A percentile compares a stretch with the other conserved stretches of the same genome.
Conservation (phyloP, 2,888 invertebrate species). For the Aricia artaxerxes region DNA sequence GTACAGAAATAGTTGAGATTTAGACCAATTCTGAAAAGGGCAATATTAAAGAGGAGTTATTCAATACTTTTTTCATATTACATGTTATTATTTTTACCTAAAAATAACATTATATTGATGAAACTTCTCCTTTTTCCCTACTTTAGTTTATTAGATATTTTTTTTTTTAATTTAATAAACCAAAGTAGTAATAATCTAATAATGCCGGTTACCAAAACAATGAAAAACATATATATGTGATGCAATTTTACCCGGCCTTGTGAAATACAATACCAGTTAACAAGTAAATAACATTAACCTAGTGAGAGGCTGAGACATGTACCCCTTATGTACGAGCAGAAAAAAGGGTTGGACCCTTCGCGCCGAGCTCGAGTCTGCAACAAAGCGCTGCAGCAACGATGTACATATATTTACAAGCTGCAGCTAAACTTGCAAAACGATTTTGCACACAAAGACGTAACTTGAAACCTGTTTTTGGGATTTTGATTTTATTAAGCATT, state of each 20-base stretch:
- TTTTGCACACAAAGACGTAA: conserved; percentile 45
- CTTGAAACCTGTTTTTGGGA: conserved; percentile 41
- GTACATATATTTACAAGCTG: conserved; percentile 46
- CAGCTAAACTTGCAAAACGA: conserved; percentile 43
- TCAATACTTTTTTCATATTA: no score
- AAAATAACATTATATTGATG: no score
- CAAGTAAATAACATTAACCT: conserved; percentile 22
- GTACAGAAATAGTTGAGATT: no score
- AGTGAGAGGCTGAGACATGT: conserved; percentile 28
- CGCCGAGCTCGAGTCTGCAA: conserved; percentile 64
- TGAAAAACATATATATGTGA: background rate
- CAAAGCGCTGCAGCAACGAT: conserved; percentile 55
- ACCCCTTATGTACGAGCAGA: conserved; percentile 35
- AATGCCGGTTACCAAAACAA: background rate
- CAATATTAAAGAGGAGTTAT: no score
- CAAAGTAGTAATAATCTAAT: background rate
- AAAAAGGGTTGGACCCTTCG: conserved; percentile 64
- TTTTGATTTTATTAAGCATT: conserved; percentile 29
- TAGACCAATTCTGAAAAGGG: no score
- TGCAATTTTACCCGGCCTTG: background rate
- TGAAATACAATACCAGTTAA: conserved; percentile 24
- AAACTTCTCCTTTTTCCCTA: no score
- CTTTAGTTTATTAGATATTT: no score
- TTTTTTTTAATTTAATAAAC: no score
- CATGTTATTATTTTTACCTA: no score